These are phyloP conservation scores for Rhopalosiphum nymphaeae DNA, from an alignment of 2,888 invertebrate genomes.

Conservation along the genomic window DNA sequence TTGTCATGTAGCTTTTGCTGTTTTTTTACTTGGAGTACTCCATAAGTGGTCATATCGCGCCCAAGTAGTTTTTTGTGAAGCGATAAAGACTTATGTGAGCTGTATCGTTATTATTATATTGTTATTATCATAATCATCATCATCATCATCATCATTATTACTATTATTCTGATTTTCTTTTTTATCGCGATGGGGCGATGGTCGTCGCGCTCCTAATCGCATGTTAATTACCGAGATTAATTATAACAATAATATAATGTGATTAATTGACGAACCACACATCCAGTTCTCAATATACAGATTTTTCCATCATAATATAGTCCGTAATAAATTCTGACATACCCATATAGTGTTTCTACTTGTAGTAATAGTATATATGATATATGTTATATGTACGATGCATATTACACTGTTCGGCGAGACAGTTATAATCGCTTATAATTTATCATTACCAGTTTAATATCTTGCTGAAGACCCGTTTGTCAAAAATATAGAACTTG, in stretches of 20 bases:
- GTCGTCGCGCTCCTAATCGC: not conserved
- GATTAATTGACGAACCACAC: not conserved
- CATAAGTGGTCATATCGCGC: not conserved
- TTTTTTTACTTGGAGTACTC: not conserved
- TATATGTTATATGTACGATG: no score
- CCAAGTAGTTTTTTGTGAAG: not conserved
- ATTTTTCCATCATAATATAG: conserved; percentile 7
- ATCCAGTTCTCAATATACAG: not conserved
- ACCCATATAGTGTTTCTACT: not conserved
- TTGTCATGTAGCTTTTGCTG: not conserved
- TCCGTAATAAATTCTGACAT: conserved; percentile 6
- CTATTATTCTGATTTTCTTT: not conserved
- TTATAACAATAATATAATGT: not conserved
- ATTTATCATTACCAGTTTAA: conserved; percentile 16
- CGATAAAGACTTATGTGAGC: conserved; percentile 4
- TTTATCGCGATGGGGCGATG: not conserved
- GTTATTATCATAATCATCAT: not conserved
- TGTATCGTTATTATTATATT: not conserved
- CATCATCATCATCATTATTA: not conserved
- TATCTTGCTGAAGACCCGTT: not conserved
- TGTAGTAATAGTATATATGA: not conserved
- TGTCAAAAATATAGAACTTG: not conserved
- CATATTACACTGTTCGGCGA: not conserved
- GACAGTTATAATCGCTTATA: not conserved
- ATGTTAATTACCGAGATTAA: conserved; percentile 24